phyloP scores from a whole-genome alignment of 2,888 invertebrate genomes.

The Leptopilina syphax region DNA sequence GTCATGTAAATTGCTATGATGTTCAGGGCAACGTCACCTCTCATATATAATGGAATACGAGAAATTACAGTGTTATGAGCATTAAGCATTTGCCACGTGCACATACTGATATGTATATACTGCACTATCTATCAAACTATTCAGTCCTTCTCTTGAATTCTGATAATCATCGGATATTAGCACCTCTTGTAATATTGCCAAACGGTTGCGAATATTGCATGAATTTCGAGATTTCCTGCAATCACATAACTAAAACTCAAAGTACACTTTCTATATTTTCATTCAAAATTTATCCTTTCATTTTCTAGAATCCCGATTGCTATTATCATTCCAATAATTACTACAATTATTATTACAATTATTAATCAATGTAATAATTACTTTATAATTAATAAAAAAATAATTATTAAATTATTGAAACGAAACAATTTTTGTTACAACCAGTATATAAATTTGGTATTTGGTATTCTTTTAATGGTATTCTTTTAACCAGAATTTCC shows the following conservation, averaged over 20 bases:
- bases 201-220: slow-evolving; percentile 22
- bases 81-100: slow-evolving; percentile 32
- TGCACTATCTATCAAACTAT: slow-evolving; percentile 25
- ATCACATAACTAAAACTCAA: not conserved
- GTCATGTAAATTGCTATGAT: slow-evolving; percentile 20
- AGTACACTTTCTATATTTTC: too few relatives aligned
- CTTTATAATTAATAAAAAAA: too few relatives aligned
- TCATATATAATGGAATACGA: slow-evolving; percentile 20
- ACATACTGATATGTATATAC: slow-evolving; percentile 31
- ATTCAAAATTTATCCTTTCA: too few relatives aligned
- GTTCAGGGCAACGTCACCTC: not conserved
- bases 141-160: slow-evolving; percentile 7
- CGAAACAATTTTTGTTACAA: too few relatives aligned
- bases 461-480: too few relatives aligned
- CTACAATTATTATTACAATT: too few relatives aligned
- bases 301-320: too few relatives aligned
- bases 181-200: slow-evolving; percentile 24
- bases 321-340: too few relatives aligned
- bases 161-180: slow-evolving; percentile 31
- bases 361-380: too few relatives aligned
- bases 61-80: slow-evolving; percentile 22
- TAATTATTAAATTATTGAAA: too few relatives aligned
- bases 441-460: too few relatives aligned
- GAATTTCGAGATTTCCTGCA: not conserved
- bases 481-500: too few relatives aligned